Percentiles rank a stretch among this genome's conserved stretches.
These are phyloP conservation scores for Paramormyrops hopkinsi DNA, from an alignment of 2,797 vertebrate genomes.

Conservation along the genomic window DNA sequence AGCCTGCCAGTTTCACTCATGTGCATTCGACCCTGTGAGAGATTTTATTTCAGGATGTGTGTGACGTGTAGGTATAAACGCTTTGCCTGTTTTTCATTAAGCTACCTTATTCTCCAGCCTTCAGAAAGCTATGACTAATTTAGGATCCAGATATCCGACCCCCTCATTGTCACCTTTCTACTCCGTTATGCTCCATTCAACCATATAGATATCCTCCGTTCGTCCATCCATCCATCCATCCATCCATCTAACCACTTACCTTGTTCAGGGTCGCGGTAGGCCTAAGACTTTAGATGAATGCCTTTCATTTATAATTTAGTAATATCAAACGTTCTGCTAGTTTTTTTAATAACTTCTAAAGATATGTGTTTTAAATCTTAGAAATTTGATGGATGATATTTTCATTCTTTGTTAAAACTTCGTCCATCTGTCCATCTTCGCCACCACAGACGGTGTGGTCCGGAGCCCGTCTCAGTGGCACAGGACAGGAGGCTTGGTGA, in stretches of 20 bases:
- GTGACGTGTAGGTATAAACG: neutral
- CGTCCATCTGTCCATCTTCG: neutral
- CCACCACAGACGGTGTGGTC: neutral
- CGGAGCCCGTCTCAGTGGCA: neutral
- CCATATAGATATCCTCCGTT: neutral
- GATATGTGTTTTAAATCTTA: neutral
- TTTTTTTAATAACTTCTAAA: neutral
- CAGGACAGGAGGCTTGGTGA: neutral
- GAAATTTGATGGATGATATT: neutral
- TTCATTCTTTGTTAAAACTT: neutral
- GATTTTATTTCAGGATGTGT: neutral
- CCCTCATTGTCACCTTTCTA: neutral
- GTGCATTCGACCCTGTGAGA: neutral
- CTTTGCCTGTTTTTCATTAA: neutral
- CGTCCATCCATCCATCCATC: neutral
- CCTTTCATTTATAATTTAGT: neutral
- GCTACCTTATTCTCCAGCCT: neutral
- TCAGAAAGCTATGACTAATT: neutral
- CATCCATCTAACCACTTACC: neutral
- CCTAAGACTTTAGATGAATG: neutral
- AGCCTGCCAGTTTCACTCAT: neutral
- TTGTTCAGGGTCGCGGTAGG: neutral
- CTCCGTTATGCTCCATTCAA: neutral
- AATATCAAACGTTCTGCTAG: neutral
- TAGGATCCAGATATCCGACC: neutral